Percentiles rank a stretch among this genome's conserved stretches.
Evolutionary conservation across 30 jellyfish, hydroid and myxozoan genomes (phyloP).

Genomic region (Chironex yamaguchii): DNA sequence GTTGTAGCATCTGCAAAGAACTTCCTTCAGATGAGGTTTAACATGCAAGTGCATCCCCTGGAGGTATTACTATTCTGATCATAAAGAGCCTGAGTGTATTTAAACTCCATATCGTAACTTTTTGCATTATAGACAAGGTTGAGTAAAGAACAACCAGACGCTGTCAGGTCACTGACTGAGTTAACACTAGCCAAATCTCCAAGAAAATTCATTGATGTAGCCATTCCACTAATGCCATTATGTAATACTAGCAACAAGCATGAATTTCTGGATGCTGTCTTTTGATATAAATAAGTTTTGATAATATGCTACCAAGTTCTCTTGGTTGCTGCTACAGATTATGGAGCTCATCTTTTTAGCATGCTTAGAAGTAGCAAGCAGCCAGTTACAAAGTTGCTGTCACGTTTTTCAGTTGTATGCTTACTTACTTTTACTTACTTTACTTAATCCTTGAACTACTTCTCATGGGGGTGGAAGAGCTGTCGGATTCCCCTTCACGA

Average conservation of each 20-base stretch:
- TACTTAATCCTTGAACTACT: too few relatives aligned
- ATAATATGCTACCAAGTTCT: conserved; percentile 18
- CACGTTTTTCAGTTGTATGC: conserved; percentile 31
- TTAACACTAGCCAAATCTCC: conserved; percentile 45
- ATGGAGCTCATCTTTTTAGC: conserved; percentile 26
- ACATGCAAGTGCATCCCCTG: conserved; percentile 4
- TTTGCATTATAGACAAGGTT: conserved; percentile 8
- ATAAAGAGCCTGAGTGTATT: conserved; percentile 7
- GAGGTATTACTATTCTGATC: conserved; percentile 25
- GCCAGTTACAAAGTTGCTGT: conserved; percentile 47
- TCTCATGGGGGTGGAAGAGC: too few relatives aligned
- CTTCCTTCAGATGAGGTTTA: conserved; percentile 40
- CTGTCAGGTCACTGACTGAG: conserved; percentile 3
- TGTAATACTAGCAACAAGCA: conserved; percentile 19
- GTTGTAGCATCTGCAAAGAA: conserved; percentile 27
- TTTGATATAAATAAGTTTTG: conserved; percentile 38
- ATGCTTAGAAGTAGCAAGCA: conserved; percentile 59
- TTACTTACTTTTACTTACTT: conserved; percentile 53
- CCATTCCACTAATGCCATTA: conserved; percentile 34
- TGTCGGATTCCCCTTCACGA: too few relatives aligned
- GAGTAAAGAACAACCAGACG: conserved; percentile 25
- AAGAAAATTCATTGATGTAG: conserved; percentile 23
- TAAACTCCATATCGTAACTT: background rate
- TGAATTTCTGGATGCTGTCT: conserved; percentile 16
- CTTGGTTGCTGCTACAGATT: conserved; percentile 31